A percentile compares a stretch with the other conserved stretches of the same genome.
Conservation (phyloP, 2,113 vertebrate species). For the Carollia perspicillata region DNA sequence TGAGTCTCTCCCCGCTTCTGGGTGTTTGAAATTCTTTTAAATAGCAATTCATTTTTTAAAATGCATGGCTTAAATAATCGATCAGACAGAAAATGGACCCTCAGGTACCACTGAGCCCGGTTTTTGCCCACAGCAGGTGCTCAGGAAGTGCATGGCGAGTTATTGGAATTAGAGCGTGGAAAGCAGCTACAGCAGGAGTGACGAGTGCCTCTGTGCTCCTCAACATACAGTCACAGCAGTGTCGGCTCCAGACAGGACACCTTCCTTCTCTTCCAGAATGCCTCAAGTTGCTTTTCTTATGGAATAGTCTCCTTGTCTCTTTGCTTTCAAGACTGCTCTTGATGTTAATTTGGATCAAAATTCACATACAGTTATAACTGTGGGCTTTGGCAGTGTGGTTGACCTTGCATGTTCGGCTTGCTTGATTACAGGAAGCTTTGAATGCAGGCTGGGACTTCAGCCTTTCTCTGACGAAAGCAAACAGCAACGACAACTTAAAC, state of each 20-base stretch:
- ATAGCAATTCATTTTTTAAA: conserved; percentile 5
- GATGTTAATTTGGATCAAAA: not conserved
- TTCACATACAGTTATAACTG: not conserved
- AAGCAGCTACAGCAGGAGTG: not conserved
- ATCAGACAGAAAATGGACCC: not conserved
- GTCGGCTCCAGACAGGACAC: not conserved
- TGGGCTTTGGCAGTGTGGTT: not conserved
- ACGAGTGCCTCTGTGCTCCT: not conserved
- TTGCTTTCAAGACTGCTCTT: not conserved
- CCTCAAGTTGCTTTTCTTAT: not conserved
- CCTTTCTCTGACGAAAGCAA: not conserved
- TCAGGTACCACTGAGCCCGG: not conserved
- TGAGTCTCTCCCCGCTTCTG: not conserved
- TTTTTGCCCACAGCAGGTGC: not conserved
- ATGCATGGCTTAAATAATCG: not conserved
- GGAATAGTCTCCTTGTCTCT: not conserved
- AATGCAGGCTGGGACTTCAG: not conserved
- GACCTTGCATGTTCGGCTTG: not conserved
- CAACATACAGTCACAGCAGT: not conserved
- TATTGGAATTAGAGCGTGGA: not conserved
- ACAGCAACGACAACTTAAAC: not conserved
- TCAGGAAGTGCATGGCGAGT: not conserved
- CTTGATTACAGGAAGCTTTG: not conserved
- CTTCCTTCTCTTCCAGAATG: not conserved
- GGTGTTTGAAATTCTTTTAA: not conserved